phyloP scores from a whole-genome alignment of 2,888 invertebrate species.

The Strigamia transsilvanica region DNA sequence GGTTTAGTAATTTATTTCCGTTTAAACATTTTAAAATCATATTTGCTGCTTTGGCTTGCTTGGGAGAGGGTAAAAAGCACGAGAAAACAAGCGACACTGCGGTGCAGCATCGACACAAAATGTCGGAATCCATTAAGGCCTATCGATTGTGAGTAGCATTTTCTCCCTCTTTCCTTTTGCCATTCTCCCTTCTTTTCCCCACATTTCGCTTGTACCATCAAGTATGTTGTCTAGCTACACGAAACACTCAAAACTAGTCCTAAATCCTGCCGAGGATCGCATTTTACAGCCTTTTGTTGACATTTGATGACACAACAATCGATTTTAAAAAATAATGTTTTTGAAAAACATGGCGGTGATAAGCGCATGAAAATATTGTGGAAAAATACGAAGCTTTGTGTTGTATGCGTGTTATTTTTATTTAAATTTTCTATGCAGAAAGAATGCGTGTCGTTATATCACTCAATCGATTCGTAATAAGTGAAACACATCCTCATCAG shows the following conservation, averaged over 20 bases:
- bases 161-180: neutral
- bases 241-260: too few relatives aligned
- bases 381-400: too few relatives aligned
- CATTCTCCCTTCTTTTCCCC: neutral
- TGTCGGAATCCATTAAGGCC: conserved; percentile 56
- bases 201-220: neutral
- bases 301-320: too few relatives aligned
- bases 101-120: conserved; percentile 43
- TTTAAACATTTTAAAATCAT: neutral
- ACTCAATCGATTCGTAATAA: neutral
- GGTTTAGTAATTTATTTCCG: neutral
- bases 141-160: conserved; percentile 56
- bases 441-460: neutral
- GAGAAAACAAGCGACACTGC: conserved; percentile 1
- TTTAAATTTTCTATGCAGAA: too few relatives aligned
- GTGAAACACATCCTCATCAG: neutral
- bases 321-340: too few relatives aligned
- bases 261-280: too few relatives aligned
- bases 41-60: neutral
- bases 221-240: too few relatives aligned
- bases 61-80: neutral
- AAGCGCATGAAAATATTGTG: too few relatives aligned
- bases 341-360: too few relatives aligned
- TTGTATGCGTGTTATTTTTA: too few relatives aligned
- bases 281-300: too few relatives aligned